Conservation (phyloP, 1,140 invertebrate species). For the Tenebrio molitor region DNA sequence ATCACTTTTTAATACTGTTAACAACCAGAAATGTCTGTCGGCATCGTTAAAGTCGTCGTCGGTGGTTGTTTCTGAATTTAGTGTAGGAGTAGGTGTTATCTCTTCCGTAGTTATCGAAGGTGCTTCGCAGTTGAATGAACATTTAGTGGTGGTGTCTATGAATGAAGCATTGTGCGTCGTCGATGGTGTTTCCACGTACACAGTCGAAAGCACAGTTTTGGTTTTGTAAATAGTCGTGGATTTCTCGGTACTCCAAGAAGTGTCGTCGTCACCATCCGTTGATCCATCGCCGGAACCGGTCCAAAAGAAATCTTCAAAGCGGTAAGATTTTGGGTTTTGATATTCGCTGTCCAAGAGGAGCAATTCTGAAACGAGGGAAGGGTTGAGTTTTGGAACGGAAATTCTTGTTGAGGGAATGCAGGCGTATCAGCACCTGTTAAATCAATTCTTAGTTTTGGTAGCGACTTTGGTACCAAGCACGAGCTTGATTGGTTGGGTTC, state of each 20-base stretch:
- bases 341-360: constrained; percentile 60
- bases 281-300: constrained; percentile 84
- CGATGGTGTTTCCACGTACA: constrained; percentile 67
- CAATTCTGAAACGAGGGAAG: constrained; percentile 58
- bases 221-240: constrained; percentile 68
- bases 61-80: constrained; percentile 19
- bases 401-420: neutral
- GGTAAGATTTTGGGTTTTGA: constrained; percentile 70
- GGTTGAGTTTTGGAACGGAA: neutral
- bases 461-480: constrained; percentile 43
- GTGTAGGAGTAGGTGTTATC: constrained; percentile 60
- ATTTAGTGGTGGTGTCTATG: constrained; percentile 47
- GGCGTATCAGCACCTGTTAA: neutral
- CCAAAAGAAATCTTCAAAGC: constrained; percentile 88
- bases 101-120: constrained; percentile 36
- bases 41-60: constrained; percentile 64
- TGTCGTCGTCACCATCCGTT: constrained; percentile 63
- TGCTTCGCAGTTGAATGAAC: constrained; percentile 53
- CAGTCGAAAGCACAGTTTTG: constrained; percentile 74
- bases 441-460: constrained; percentile 2
- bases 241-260: constrained; percentile 61
- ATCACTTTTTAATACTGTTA: constrained; percentile 76
- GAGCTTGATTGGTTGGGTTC: neutral
- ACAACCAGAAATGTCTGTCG: constrained; percentile 81
- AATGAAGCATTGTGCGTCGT: constrained; percentile 45